phyloP scores from a whole-genome alignment of 1,140 invertebrate genomes.

The roundworm (Caenorhabditis elegans) region DNA sequence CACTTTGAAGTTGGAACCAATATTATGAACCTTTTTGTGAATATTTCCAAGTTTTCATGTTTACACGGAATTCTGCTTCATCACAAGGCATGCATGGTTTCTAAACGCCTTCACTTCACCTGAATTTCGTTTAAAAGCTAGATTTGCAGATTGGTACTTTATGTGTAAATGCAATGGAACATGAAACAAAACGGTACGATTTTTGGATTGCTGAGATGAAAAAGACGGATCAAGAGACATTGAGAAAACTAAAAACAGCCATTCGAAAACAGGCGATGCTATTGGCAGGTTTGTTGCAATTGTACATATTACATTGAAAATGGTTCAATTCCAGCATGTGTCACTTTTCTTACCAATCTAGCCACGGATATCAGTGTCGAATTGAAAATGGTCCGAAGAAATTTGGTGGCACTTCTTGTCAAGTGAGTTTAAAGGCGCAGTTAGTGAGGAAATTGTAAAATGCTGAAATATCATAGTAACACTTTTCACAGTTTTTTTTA shows the following conservation, averaged over 20 bases:
- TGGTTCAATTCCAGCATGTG: conserved; percentile 72
- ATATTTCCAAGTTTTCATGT: conserved; percentile 91
- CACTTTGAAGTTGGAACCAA: conserved; percentile 93
- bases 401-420: conserved; percentile 83
- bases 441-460: no score
- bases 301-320: conserved; percentile 17
- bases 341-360: conserved; percentile 89
- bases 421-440: conserved; percentile 72
- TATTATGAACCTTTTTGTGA: conserved; percentile 94
- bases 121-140: background rate
- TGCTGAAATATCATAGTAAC: no score
- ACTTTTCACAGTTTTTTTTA: no score
- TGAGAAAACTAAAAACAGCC: conserved; percentile 79
- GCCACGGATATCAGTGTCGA: conserved; percentile 89
- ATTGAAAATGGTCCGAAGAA: conserved; percentile 93
- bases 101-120: no score
- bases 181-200: conserved; percentile 86
- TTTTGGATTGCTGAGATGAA: conserved; percentile 89
- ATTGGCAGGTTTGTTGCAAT: conserved; percentile 74
- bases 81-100: conserved; percentile 80
- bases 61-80: conserved; percentile 89
- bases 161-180: conserved; percentile 70
- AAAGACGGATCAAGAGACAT: conserved; percentile 68
- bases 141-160: conserved; percentile 21
- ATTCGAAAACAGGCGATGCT: conserved; percentile 88